Evolutionary conservation across 2,113 vertebrate species (phyloP), one percentile per base, ranked within the genome.

Genomic region (Rhinogobius similis): DNA sequence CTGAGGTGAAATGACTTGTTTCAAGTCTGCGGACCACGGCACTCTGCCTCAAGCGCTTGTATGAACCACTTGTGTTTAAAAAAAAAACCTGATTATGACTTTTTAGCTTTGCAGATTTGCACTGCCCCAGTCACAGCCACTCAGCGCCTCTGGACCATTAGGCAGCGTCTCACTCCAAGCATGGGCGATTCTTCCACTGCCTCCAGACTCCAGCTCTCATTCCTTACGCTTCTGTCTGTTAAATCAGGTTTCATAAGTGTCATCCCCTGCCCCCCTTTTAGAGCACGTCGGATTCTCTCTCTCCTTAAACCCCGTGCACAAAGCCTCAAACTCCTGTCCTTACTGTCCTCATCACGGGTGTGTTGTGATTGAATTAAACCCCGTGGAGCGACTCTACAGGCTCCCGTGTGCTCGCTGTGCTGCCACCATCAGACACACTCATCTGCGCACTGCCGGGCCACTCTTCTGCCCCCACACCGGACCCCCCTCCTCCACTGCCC

Each of bases 151-250:
- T 78, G 85, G 82, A 84, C 78, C 70, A 90, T 91, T 88, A 88
- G 68, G 81, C 87, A 85, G 73, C 87, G 73, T 88, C 86, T 91
- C 87, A 77, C 77, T 82, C 89, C 89, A 86, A 89, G 87, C 89
- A 78, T 90, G 86, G 88, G 59, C 64, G 38, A 87, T 82, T 87
- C 81, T 56, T 88, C 76, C 67, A 52, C 80, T 75, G 71, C 59
- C 38, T 79, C 78, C 82, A 86, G 65, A 58, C 67, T 77, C 77
- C 62, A 52, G 64, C 82, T 73, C 83, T 83, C 75, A 85, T 90
- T 91, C 86, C 86, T 91, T 88, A 90, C 86, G 88, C 89, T 92
- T 90, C 86, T 90, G 86, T 89, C 89, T 73, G 76, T 87, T 88
- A 70, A 89, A 90, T 92, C 89, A 87, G 85, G 81, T 92, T 71